These are phyloP conservation scores for Sycobia sp. DNA, from an alignment of 1,140 invertebrate species.

Conservation along the genomic window DNA sequence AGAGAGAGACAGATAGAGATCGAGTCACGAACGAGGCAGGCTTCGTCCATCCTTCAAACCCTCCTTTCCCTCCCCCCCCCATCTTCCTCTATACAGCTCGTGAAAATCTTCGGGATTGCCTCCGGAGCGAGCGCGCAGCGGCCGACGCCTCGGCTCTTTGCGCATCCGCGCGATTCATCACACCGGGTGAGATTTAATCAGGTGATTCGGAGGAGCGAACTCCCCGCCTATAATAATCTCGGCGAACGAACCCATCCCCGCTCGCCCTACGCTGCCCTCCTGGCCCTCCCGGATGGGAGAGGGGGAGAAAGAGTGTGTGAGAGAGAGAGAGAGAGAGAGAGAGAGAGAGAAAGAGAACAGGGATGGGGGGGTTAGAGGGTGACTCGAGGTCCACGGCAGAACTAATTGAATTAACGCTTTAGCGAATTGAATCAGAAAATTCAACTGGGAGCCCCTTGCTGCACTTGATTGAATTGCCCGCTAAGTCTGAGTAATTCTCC, in stretches of 20 bases:
- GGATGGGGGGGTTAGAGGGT: too few species aligned
- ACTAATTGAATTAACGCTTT: constrained; percentile 32
- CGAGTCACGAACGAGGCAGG: too few species aligned
- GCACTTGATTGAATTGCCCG: constrained; percentile 33
- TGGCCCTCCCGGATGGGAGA: not conserved
- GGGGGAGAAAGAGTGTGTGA: too few species aligned
- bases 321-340: too few species aligned
- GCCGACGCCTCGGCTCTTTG: not conserved
- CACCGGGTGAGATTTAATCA: constrained; percentile 27
- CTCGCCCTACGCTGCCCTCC: not conserved
- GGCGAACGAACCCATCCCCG: not conserved
- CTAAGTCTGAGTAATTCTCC: constrained; percentile 35
- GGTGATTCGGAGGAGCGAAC: constrained; percentile 21
- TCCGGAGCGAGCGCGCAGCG: too few species aligned
- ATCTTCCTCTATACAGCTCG: too few species aligned
- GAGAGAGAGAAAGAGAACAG: too few species aligned
- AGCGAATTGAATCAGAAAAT: constrained; percentile 34
- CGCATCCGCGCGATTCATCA: constrained; percentile 18
- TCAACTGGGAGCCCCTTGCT: constrained; percentile 17
- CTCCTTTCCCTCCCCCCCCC: not conserved
- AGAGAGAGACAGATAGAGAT: too few species aligned
- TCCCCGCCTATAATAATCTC: constrained; percentile 29
- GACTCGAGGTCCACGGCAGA: not conserved
- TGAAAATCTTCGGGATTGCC: too few species aligned
- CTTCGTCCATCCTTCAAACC: constrained; percentile 20